phyloP scores from a whole-genome alignment of 2,888 invertebrate species.

The Metopia argyrocephala region DNA sequence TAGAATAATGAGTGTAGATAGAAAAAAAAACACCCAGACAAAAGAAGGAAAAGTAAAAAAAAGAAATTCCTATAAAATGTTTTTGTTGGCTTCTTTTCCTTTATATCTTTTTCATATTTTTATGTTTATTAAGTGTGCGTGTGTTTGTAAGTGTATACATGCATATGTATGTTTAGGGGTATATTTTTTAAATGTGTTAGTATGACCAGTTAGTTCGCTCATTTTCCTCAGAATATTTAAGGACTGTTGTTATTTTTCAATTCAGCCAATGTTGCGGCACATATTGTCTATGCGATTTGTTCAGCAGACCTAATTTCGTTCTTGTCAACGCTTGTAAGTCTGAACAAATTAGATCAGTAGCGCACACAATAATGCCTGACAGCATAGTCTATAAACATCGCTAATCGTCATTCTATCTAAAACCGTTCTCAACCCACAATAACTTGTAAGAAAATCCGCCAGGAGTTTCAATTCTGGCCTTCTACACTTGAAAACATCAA shows the following conservation, averaged over 20 bases:
- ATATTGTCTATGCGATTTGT: too few species aligned
- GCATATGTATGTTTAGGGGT: neutral
- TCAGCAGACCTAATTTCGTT: too few species aligned
- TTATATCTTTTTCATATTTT: neutral
- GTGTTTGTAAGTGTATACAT: neutral
- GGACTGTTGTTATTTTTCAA: neutral
- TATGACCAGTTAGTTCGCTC: neutral
- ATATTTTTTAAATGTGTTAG: conserved; percentile 7
- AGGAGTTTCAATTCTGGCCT: too few species aligned
- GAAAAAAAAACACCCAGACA: neutral
- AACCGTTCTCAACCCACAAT: too few species aligned
- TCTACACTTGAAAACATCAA: too few species aligned
- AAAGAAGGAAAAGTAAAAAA: neutral
- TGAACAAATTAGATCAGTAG: too few species aligned
- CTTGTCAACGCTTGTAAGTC: too few species aligned
- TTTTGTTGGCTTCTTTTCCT: conserved; percentile 58
- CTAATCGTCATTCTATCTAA: too few species aligned
- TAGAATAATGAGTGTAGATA: neutral
- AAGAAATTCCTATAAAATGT: conserved; percentile 5
- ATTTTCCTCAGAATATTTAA: conserved; percentile 4
- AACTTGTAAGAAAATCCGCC: too few species aligned
- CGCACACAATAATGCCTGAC: too few species aligned
- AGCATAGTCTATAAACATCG: too few species aligned
- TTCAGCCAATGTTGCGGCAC: neutral
- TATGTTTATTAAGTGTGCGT: neutral